A percentile compares a stretch with the other conserved stretches of the same genome.
phyloP scores from a whole-genome alignment of 92 coral and sea anemone species.

The Paramuricea clavata region DNA sequence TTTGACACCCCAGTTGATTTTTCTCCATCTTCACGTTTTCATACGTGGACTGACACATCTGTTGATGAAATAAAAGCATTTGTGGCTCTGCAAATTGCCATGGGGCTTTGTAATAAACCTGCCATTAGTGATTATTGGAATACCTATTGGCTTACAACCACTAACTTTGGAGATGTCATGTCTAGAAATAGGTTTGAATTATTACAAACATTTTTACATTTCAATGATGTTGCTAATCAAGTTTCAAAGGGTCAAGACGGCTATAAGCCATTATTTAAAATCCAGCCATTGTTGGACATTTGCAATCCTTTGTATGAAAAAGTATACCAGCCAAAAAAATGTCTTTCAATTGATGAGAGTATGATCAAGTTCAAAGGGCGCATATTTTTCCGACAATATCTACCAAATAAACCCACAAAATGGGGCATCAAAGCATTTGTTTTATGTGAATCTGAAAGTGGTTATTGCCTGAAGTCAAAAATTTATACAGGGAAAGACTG shows the following conservation, averaged over 20 bases:
- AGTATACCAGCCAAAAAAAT: conserved; percentile 54
- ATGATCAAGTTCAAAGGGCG: conserved; percentile 79
- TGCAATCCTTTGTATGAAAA: conserved; percentile 48
- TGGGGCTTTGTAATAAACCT: conserved; percentile 77
- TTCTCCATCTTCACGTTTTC: conserved; percentile 61
- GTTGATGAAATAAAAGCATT: conserved; percentile 67
- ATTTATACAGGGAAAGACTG: conserved; percentile 67
- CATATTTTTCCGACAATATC: conserved; percentile 68
- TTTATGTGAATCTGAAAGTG: conserved; percentile 60
- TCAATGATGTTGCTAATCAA: conserved; percentile 47
- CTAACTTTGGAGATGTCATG: conserved; percentile 61
- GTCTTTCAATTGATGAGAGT: conserved; percentile 75
- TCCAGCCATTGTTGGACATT: conserved; percentile 71
- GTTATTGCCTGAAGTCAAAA: conserved; percentile 56
- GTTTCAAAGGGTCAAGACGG: conserved; percentile 63
- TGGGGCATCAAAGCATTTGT: conserved; percentile 76
- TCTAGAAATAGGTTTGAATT: conserved; percentile 60
- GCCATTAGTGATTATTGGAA: conserved; percentile 68
- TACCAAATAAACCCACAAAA: conserved; percentile 72
- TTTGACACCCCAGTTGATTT: conserved; percentile 62
- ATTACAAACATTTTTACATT: conserved; percentile 70
- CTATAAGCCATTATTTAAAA: conserved; percentile 60
- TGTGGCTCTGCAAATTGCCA: conserved; percentile 74
- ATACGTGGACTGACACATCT: conserved; percentile 69
- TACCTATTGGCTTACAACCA: conserved; percentile 58